Conservation (phyloP, 2,888 invertebrate genomes). For the Epinotia brunnichana region DNA sequence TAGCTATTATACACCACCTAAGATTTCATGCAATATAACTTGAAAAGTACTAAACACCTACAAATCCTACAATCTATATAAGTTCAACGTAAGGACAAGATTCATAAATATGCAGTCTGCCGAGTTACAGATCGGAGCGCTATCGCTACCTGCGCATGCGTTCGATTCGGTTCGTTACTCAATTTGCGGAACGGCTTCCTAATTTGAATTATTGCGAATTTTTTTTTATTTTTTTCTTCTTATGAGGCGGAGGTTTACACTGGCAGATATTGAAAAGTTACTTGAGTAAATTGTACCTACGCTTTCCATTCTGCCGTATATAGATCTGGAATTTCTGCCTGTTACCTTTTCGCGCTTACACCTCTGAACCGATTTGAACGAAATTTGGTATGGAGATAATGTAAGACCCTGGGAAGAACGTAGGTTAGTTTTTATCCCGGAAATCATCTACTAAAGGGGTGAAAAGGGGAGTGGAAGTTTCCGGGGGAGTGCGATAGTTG, state of each 20-base stretch:
- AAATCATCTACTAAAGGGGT: too few relatives aligned
- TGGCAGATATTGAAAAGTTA: not conserved
- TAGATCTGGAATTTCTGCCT: too few relatives aligned
- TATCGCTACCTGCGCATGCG: conserved; percentile 59
- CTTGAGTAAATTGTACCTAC: not conserved
- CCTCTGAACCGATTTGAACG: too few relatives aligned
- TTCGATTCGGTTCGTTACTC: conserved; percentile 74
- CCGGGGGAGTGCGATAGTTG: too few relatives aligned
- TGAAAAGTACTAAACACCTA: not conserved
- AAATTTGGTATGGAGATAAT: too few relatives aligned
- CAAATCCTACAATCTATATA: not conserved
- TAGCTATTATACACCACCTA: too few relatives aligned
- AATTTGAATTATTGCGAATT: conserved; percentile 71
- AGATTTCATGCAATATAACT: too few relatives aligned
- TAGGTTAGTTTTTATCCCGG: too few relatives aligned
- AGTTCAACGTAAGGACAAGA: not conserved
- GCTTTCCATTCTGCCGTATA: too few relatives aligned
- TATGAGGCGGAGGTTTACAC: not conserved
- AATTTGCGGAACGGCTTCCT: conserved; percentile 72
- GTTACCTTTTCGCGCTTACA: too few relatives aligned
- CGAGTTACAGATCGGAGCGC: conserved; percentile 50
- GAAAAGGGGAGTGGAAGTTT: too few relatives aligned
- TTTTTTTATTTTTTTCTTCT: conserved; percentile 44
- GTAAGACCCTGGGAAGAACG: too few relatives aligned
- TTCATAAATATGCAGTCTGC: conserved; percentile 14